A percentile compares a stretch with the other conserved stretches of the same genome.
Evolutionary conservation across 1,140 invertebrate genomes (phyloP).

Genomic region (Theocolax elegans): DNA sequence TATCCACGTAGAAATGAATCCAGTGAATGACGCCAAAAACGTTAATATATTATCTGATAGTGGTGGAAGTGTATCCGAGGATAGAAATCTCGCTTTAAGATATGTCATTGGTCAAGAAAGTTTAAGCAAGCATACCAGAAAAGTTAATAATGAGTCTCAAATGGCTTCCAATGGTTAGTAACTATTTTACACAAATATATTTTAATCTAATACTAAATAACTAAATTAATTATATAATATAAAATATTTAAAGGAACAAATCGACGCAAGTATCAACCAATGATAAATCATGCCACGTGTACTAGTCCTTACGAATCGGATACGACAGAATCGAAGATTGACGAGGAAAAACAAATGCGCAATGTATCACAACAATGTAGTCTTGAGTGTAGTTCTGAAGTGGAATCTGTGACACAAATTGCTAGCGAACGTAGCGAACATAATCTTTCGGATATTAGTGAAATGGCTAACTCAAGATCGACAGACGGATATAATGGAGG

Average conservation of each 20-base stretch:
- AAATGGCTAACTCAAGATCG: slow-evolving; percentile 40
- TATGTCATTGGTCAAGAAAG: slow-evolving; percentile 63
- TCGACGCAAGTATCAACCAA: slow-evolving; percentile 11
- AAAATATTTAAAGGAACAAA: not conserved
- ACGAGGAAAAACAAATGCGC: slow-evolving; percentile 65
- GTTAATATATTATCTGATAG: slow-evolving; percentile 75
- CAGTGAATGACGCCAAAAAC: slow-evolving; percentile 70
- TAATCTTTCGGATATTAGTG: slow-evolving; percentile 60
- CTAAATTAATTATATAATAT: not conserved
- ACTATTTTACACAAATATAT: not conserved
- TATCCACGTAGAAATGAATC: slow-evolving; percentile 75
- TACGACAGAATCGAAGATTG: slow-evolving; percentile 64
- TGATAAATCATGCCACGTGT: slow-evolving; percentile 38
- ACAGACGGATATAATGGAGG: slow-evolving; percentile 28
- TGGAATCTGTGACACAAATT: slow-evolving; percentile 76
- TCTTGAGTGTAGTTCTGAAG: slow-evolving; percentile 79
- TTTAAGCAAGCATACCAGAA: slow-evolving; percentile 50
- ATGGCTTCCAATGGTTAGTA: slow-evolving; percentile 15
- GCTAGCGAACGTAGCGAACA: slow-evolving; percentile 61
- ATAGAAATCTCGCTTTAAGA: slow-evolving; percentile 55
- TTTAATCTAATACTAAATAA: not conserved
- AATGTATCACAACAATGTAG: slow-evolving; percentile 72
- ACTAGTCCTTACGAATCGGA: slow-evolving; percentile 58
- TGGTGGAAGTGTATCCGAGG: slow-evolving; percentile 65
- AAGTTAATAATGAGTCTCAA: slow-evolving; percentile 52